Evolutionary conservation across 2,113 vertebrate genomes (phyloP), one percentile per base, ranked within the genome.

Genomic region (Ammodramus savannarum): DNA sequence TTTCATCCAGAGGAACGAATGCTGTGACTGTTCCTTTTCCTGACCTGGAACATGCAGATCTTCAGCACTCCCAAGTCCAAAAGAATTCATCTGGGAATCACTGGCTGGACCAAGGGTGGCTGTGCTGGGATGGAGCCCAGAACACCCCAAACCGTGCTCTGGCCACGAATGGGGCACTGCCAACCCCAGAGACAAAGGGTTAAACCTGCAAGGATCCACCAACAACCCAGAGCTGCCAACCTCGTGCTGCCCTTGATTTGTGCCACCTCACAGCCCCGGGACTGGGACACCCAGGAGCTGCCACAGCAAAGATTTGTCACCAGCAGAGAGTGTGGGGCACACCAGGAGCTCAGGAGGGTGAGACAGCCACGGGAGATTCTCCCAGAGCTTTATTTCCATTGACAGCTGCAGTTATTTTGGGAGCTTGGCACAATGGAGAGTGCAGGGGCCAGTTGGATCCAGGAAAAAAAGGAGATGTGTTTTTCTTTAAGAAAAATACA

Each of bases 91-190:
- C 48, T 63, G 57, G 31, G 18, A 26, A 52, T n/a, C 1, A 0
- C 9, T 36, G 68, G 16, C 17, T 77, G 51, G 36, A 16, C 31
- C 23, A 21, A 61, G 59, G 41, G 16, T 84, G 57, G 52, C 32
- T 2, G 1, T 54, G 74, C 41, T 9, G 15, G 74, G 46, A 18
- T 15, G 68, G 22, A 89, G 41, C 32, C 46, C 17, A 11, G 19
- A 49, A 69, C 0, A 27, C 6, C 62, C 67, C 27, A 17, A 3
- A 0, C 2, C 9, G 1, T 49, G 0, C 39, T 27, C 63, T 17
- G 32, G 12, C 19, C 5, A 1, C 41, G 39, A 20, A 8, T 43
- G 1, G 0, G 38, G 32, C 7, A 2, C 72, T 43, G 58, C 68
- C 6, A 2, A 7, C 25, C 48, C 81, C 2, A 1, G 12, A 59